Evolutionary conservation across 2,113 vertebrate species (phyloP).

Genomic region (Misgurnus anguillicaudatus): DNA sequence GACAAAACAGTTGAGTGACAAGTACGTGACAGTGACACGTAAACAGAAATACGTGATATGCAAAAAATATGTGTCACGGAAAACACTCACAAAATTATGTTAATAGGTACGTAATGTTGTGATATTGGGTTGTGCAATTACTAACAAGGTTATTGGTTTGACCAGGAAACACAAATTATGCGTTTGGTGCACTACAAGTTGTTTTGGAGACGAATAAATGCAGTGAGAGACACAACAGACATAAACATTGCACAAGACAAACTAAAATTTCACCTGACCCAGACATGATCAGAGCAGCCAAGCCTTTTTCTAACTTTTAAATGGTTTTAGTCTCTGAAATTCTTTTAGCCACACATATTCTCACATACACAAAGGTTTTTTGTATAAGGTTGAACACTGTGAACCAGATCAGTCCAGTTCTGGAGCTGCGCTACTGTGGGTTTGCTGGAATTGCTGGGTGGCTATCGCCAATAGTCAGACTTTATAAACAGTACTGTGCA

Average conservation of each 20-base stretch:
- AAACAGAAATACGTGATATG: too few species aligned
- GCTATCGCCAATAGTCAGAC: conserved; percentile 43
- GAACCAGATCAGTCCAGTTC: conserved; percentile 51
- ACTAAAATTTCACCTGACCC: conserved; percentile 40
- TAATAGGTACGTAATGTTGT: too few species aligned
- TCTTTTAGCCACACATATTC: conserved; percentile 26
- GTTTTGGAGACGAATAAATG: background rate
- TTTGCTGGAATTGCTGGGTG: conserved; percentile 56
- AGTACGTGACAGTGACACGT: too few species aligned
- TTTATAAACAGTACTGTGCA: background rate
- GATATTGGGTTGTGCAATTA: too few species aligned
- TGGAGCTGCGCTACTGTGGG: conserved; percentile 45
- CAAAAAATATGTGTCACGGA: too few species aligned
- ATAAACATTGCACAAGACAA: conserved; percentile 5
- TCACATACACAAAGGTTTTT: conserved; percentile 31
- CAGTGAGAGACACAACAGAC: background rate
- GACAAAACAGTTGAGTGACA: too few species aligned
- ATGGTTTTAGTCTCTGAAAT: conserved; percentile 17
- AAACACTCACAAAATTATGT: too few species aligned
- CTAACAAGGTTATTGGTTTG: too few species aligned
- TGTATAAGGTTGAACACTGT: conserved; percentile 1
- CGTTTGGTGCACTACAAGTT: too few species aligned
- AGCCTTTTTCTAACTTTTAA: conserved; percentile 7
- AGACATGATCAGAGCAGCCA: conserved; percentile 7
- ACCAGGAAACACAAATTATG: too few species aligned